Evolutionary conservation across 2,113 vertebrate genomes (phyloP).

Genomic region (Proteles cristata): DNA sequence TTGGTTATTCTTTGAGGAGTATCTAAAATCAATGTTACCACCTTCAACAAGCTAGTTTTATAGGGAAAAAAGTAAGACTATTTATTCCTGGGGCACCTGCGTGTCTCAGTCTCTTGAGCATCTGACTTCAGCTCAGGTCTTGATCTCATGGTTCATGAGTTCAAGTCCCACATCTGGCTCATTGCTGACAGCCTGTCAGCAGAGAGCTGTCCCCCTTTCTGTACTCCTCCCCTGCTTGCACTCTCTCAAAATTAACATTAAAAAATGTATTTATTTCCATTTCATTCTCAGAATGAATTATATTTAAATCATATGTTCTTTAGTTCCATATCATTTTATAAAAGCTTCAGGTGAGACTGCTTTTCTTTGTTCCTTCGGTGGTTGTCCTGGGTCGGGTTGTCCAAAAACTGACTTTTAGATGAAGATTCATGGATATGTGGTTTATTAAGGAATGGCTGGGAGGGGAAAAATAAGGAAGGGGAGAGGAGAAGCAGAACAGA

Average conservation of each 20-base stretch:
- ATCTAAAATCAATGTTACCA: slow-evolving; percentile 7
- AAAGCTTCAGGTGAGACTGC: neutral
- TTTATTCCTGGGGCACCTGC: too few relatives aligned
- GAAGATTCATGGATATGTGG: neutral
- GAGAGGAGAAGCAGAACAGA: neutral
- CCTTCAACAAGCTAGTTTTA: neutral
- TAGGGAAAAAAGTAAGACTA: neutral
- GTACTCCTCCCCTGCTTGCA: too few relatives aligned
- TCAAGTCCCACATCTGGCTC: too few relatives aligned
- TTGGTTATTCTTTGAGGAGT: neutral
- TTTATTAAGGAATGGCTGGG: neutral
- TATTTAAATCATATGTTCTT: neutral
- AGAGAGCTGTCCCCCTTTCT: too few relatives aligned
- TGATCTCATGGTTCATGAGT: too few relatives aligned
- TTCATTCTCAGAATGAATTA: neutral
- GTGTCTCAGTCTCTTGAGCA: too few relatives aligned
- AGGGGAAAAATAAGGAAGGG: neutral
- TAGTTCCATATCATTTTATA: neutral
- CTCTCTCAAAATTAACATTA: too few relatives aligned
- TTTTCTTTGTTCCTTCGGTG: neutral
- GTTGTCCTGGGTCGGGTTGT: neutral
- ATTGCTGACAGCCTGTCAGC: too few relatives aligned
- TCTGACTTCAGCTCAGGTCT: too few relatives aligned
- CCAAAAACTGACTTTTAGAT: neutral
- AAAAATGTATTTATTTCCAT: neutral